phyloP scores from a whole-genome alignment of 2,888 invertebrate species.

The Cosmia pyralina region DNA sequence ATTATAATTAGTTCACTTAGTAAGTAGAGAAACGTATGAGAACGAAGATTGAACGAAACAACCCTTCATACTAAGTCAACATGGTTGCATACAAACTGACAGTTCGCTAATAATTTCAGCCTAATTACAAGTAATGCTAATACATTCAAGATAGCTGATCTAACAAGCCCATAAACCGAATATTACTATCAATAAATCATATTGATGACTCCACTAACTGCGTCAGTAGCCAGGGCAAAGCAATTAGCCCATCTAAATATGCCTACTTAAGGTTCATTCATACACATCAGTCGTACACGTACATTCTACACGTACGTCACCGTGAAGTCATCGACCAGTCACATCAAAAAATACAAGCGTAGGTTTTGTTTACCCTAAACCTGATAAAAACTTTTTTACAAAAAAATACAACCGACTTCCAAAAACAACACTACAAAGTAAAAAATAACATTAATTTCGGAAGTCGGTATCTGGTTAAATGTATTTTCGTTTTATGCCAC shows the following conservation, averaged over 20 bases:
- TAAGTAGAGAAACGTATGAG: background rate
- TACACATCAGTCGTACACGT: conserved; percentile 5
- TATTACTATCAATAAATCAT: conserved; percentile 47
- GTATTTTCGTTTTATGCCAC: too few relatives aligned
- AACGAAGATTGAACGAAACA: background rate
- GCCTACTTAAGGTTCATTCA: conserved; percentile 15
- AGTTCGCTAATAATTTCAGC: conserved; percentile 22
- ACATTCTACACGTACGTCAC: too few relatives aligned
- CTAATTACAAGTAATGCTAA: conserved; percentile 45
- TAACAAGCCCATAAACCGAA: conserved; percentile 41
- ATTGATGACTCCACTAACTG: conserved; percentile 43
- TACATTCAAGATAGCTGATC: conserved; percentile 50
- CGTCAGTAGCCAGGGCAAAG: conserved; percentile 16
- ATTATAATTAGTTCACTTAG: background rate
- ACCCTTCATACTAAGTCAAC: too few relatives aligned
- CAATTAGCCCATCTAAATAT: conserved; percentile 53
- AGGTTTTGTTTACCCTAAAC: background rate
- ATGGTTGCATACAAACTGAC: background rate
- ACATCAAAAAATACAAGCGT: background rate
- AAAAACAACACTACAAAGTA: too few relatives aligned
- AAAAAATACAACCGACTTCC: too few relatives aligned
- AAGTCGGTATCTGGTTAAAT: too few relatives aligned
- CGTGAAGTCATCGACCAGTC: background rate
- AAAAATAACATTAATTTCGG: too few relatives aligned
- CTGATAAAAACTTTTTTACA: too few relatives aligned